phyloP scores from a whole-genome alignment of 1,140 invertebrate species.

The Mizuhopecten yessoensis region DNA sequence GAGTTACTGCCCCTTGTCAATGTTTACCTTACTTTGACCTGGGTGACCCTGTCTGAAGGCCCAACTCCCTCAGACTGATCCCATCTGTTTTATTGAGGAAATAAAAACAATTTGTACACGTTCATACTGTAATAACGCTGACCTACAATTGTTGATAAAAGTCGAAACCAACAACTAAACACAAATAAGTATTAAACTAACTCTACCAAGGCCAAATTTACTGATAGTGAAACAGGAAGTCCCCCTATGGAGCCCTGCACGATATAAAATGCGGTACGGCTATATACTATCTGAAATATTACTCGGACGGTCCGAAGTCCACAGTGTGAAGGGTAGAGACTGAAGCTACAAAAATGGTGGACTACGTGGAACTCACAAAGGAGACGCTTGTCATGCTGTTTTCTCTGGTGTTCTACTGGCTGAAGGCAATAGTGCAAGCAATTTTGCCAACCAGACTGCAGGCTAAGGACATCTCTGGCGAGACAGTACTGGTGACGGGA shows the following conservation, averaged over 20 bases:
- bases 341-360: constrained; percentile 42
- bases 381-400: constrained; percentile 57
- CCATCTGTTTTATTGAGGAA: neutral
- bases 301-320: constrained; percentile 22
- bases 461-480: constrained; percentile 86
- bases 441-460: constrained; percentile 65
- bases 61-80: neutral
- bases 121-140: no score
- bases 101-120: neutral
- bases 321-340: neutral
- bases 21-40: neutral
- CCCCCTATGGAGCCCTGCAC: neutral
- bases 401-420: constrained; percentile 63
- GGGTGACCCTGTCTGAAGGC: neutral
- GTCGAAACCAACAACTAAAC: neutral
- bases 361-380: constrained; percentile 41
- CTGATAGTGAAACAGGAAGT: neutral
- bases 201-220: neutral
- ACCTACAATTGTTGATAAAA: no score
- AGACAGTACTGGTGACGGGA: constrained; percentile 94
- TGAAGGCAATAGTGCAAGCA: constrained; percentile 66
- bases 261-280: no score
- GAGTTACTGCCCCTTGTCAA: neutral
- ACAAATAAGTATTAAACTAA: neutral
- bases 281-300: no score